phyloP scores from a whole-genome alignment of 1,140 invertebrate species.

The Whitmania pigra region DNA sequence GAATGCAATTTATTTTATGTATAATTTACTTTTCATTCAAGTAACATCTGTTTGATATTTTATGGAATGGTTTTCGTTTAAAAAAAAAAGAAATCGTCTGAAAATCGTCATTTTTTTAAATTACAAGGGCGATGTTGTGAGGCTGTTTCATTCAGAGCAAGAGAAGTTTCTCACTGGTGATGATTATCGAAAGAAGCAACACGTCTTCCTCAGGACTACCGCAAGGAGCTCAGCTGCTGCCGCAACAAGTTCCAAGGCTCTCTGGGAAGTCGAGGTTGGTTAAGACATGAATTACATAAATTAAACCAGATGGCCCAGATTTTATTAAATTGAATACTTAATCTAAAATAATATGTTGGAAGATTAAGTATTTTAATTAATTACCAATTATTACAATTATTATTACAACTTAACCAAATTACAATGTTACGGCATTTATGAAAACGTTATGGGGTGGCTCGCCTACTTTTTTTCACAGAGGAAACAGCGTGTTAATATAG shows the following conservation, averaged over 20 bases:
- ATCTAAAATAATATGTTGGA: not conserved
- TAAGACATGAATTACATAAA: too few relatives aligned
- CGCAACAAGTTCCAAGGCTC: constrained; percentile 92
- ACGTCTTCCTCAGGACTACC: constrained; percentile 49
- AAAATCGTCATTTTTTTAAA: too few relatives aligned
- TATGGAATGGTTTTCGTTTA: not conserved
- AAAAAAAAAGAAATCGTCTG: too few relatives aligned
- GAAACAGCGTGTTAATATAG: too few relatives aligned
- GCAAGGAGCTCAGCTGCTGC: constrained; percentile 84
- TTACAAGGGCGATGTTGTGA: constrained; percentile 76
- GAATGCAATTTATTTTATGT: too few relatives aligned
- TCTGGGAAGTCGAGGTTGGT: constrained; percentile 93
- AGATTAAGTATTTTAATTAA: not conserved
- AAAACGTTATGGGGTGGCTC: too few relatives aligned
- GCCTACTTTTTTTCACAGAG: too few relatives aligned
- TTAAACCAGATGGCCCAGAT: too few relatives aligned
- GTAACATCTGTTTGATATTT: not conserved
- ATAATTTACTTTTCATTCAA: not conserved
- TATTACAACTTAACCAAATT: too few relatives aligned
- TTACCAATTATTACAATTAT: not conserved
- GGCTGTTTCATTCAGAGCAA: constrained; percentile 94
- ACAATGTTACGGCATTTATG: too few relatives aligned
- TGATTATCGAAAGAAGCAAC: constrained; percentile 69
- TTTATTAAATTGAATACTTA: too few relatives aligned
- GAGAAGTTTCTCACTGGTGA: constrained; percentile 99